Evolutionary conservation across 2,797 vertebrate genomes (phyloP).

Genomic region (Acrocephalus scirpaceus): DNA sequence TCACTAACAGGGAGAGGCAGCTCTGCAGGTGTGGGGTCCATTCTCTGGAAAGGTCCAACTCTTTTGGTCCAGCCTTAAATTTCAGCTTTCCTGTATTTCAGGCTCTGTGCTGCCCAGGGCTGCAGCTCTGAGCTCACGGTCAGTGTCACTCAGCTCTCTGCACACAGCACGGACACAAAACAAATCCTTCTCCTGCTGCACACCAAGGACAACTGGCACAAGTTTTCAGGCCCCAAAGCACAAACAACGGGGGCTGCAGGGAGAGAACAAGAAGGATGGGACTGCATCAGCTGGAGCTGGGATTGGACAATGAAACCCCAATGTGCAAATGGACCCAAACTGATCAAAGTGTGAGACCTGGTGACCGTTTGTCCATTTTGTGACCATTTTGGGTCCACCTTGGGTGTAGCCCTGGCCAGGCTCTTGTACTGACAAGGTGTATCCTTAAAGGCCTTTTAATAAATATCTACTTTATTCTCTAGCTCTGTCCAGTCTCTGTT

Average conservation of each 20-base stretch:
- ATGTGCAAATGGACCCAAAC: no score
- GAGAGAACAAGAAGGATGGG: background rate
- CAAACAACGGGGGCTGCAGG: no score
- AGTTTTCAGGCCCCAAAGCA: no score
- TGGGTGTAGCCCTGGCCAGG: background rate
- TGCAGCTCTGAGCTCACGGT: background rate
- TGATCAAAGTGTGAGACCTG: no score
- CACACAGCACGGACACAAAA: no score
- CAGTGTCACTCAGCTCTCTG: background rate
- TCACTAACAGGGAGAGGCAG: rapidly evolving
- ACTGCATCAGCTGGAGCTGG: no score
- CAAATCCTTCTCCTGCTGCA: no score
- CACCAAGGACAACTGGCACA: no score
- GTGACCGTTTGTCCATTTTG: background rate
- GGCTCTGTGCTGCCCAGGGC: background rate
- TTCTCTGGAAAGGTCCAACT: background rate
- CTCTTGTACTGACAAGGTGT: background rate
- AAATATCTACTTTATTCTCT: background rate
- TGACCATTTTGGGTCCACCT: background rate
- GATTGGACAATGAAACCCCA: no score
- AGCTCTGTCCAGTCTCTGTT: background rate
- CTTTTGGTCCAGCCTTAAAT: background rate
- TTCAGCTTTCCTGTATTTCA: rapidly evolving
- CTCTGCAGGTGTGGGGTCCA: background rate
- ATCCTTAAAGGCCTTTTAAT: background rate